Evolutionary conservation across 2,888 invertebrate genomes (phyloP).

Genomic region (Zele albiditarsus): DNA sequence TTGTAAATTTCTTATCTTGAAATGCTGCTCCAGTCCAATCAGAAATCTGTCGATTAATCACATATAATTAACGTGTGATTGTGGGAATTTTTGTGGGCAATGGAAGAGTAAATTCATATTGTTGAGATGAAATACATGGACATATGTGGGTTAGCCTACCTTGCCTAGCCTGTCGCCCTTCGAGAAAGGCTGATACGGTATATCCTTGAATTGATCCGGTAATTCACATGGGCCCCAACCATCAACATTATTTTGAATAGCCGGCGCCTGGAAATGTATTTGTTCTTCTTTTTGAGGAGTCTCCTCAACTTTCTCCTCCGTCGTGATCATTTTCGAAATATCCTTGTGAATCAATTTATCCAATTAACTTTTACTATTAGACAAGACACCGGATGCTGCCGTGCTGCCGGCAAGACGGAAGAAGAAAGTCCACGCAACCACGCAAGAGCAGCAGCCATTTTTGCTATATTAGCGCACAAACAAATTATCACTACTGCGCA

Average conservation of each 20-base stretch:
- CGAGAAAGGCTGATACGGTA: conserved; percentile 99
- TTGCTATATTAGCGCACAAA: background rate
- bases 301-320: conserved; percentile 53
- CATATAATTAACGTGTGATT: conserved; percentile 27
- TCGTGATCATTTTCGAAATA: conserved; percentile 46
- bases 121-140: background rate
- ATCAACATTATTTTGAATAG: conserved; percentile 87
- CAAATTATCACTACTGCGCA: background rate
- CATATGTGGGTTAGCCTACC: conserved; percentile 74
- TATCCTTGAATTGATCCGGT: conserved; percentile 94
- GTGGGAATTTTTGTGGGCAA: conserved; percentile 5
- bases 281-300: conserved; percentile 73
- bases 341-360: background rate
- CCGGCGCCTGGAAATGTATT: conserved; percentile 81
- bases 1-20: conserved; percentile 94
- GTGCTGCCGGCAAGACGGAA: conserved; percentile 18
- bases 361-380: conserved; percentile 11
- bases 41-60: conserved; percentile 77
- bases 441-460: background rate
- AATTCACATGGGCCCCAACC: conserved; percentile 99
- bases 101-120: no score
- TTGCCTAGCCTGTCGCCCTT: conserved; percentile 99
- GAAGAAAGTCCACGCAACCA: background rate
- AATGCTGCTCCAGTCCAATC: conserved; percentile 97
- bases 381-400: conserved; percentile 44